Conservation (phyloP, 2,888 invertebrate species). For the Zelleria hepariella region DNA sequence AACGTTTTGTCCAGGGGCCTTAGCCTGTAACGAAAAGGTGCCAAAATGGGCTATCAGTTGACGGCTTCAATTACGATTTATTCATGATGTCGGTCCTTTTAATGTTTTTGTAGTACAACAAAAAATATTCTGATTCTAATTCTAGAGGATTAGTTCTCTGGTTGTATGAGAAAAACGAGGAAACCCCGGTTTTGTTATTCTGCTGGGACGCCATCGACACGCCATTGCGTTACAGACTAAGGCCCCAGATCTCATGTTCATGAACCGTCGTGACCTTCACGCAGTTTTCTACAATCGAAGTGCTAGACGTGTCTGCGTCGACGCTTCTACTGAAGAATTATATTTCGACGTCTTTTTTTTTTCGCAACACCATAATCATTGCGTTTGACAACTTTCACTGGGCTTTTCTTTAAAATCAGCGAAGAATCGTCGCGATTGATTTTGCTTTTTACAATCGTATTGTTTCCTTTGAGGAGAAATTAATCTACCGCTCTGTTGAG, state of each 20-base stretch:
- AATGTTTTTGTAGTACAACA: too few relatives aligned
- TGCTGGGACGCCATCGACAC: too few relatives aligned
- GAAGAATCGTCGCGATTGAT: slow-evolving; percentile 35
- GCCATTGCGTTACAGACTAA: too few relatives aligned
- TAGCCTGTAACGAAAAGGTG: too few relatives aligned
- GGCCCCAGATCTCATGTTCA: too few relatives aligned
- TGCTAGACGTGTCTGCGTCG: slow-evolving; percentile 18
- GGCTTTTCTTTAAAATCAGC: slow-evolving; percentile 38
- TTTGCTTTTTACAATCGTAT: slow-evolving; percentile 33
- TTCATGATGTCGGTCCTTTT: too few relatives aligned
- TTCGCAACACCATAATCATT: slow-evolving; percentile 20
- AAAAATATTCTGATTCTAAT: too few relatives aligned
- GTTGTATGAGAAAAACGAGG: too few relatives aligned
- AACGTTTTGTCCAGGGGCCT: slow-evolving; percentile 1
- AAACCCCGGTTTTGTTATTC: too few relatives aligned
- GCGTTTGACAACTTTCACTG: slow-evolving; percentile 40
- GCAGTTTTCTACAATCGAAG: slow-evolving; percentile 25
- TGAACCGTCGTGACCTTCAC: slow-evolving; percentile 36
- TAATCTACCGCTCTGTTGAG: slow-evolving; percentile 22
- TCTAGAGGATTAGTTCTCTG: too few relatives aligned
- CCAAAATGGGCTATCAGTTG: too few relatives aligned
- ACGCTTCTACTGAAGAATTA: slow-evolving; percentile 20
- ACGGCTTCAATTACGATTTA: too few relatives aligned
- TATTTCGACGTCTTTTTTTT: slow-evolving; percentile 18
- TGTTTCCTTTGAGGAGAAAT: slow-evolving; percentile 27